Evolutionary conservation across 2,888 invertebrate species (phyloP), one percentile per base, ranked within the genome.

Genomic region (Tridacna crocea): DNA sequence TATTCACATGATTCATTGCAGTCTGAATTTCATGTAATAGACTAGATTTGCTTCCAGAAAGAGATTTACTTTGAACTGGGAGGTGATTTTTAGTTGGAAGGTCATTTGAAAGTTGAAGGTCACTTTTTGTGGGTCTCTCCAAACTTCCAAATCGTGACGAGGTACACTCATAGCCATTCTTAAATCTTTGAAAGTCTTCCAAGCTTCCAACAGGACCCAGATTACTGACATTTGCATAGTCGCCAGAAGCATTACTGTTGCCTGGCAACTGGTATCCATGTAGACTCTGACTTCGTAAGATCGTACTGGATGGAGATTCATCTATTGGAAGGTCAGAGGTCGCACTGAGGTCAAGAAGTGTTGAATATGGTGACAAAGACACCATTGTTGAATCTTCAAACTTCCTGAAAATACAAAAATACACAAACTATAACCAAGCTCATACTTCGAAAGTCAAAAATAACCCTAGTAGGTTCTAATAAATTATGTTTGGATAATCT

Each of bases 141-240:
- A 86, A 70, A 70, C 83, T 86, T 60, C 83, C 82, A 80, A 84
- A 79, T 46, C 75, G 46, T 19, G 86, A 86, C 15, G 86, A 86
- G 0, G 86, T 82, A 61, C 83, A 83, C 26, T 82, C 65, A 66
- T 86, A 86, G 11, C 86, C 86, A 76, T 79, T 81, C 36, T 82
- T 86, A 75, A 86, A 86, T 46, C 79, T 73, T 15, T 83, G 83
- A 66, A 86, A 86, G 63, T 84, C 83, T 74, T 86, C 86, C 47
- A 86, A 78, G 66, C 86, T 84, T 65, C 80, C 86, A n/a, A 75
- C 76, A 36, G 74, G 83, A 73, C 74, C 80, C 1, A 82, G 70
- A 68, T 74, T 55, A 17, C 27, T 75, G n/a, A 82, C 48, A 61
- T 83, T 81, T 58, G 77, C 77, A 72, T 79, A 82, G 72, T 83